Evolutionary conservation across 2,888 invertebrate genomes (phyloP).

Genomic region (Caenorhabditis plicata): DNA sequence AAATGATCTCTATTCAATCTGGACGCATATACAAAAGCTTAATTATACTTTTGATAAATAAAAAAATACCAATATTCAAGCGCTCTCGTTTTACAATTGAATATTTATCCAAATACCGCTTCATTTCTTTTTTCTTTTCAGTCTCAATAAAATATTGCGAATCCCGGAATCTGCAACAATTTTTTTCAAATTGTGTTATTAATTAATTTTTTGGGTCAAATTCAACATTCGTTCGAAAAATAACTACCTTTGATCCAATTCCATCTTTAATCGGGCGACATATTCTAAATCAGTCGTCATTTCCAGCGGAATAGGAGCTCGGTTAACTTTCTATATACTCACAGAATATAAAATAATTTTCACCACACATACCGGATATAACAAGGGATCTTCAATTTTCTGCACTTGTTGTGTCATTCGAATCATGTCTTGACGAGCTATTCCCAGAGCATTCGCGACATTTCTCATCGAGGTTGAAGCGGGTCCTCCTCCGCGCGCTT

Average conservation of each 20-base stretch:
- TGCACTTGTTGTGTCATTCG: constrained; percentile 35
- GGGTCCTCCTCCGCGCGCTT: constrained; percentile 33
- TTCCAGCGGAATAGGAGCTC: constrained; percentile 41
- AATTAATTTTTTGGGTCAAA: not conserved
- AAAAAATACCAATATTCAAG: constrained; percentile 47
- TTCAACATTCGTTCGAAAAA: not conserved
- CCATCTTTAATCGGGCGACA: constrained; percentile 51
- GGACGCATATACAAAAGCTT: no score
- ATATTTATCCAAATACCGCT: constrained; percentile 62
- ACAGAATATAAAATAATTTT: not conserved
- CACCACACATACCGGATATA: constrained; percentile 55
- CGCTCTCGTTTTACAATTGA: constrained; percentile 34
- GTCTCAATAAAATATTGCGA: constrained; percentile 53
- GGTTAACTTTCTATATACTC: constrained; percentile 39
- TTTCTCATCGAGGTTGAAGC: constrained; percentile 35
- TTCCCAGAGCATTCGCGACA: constrained; percentile 58
- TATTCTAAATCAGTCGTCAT: constrained; percentile 47
- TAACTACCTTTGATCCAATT: constrained; percentile 26
- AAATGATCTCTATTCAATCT: no score
- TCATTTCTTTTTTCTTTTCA: constrained; percentile 48
- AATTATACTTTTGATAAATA: no score
- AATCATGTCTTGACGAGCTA: constrained; percentile 56
- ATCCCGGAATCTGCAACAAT: constrained; percentile 42
- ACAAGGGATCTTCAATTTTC: constrained; percentile 49
- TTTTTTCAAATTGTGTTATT: not conserved